Percentiles rank a stretch among this genome's conserved stretches.
Conservation (phyloP, 2,113 vertebrate genomes). For the Caloenas nicobarica region DNA sequence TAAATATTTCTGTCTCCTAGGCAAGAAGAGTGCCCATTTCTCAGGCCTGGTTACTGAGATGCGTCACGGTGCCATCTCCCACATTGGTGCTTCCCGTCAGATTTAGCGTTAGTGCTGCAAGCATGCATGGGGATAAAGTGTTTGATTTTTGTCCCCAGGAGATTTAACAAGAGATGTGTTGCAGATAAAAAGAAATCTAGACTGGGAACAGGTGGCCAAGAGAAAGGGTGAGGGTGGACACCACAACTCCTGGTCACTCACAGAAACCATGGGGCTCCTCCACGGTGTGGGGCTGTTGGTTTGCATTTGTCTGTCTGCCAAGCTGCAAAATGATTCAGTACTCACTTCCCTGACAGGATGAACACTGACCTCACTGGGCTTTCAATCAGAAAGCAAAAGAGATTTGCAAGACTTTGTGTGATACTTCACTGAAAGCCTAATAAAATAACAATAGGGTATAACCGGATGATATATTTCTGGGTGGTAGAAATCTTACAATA, state of each 20-base stretch:
- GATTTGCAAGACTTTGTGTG: background rate
- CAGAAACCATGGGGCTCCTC: background rate
- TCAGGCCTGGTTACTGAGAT: no score
- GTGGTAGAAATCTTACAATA: background rate
- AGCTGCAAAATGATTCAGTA: background rate
- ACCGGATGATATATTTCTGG: background rate
- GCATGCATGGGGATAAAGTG: accelerated
- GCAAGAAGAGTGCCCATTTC: background rate
- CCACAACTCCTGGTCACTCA: accelerated
- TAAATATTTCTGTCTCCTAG: background rate
- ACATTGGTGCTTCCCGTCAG: accelerated
- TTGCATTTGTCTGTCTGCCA: background rate
- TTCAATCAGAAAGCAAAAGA: background rate
- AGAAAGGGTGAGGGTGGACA: background rate
- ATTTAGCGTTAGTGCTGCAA: no score
- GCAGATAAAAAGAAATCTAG: no score
- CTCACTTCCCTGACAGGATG: background rate
- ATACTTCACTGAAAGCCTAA: background rate
- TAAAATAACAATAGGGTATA: background rate
- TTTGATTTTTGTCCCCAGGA: accelerated
- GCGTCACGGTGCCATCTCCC: accelerated
- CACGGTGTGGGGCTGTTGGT: accelerated
- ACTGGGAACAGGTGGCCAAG: accelerated
- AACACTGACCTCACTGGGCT: background rate
- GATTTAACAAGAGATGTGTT: background rate